Evolutionary conservation across 2,113 vertebrate species (phyloP).

Genomic region (Chinchilla lanigera): DNA sequence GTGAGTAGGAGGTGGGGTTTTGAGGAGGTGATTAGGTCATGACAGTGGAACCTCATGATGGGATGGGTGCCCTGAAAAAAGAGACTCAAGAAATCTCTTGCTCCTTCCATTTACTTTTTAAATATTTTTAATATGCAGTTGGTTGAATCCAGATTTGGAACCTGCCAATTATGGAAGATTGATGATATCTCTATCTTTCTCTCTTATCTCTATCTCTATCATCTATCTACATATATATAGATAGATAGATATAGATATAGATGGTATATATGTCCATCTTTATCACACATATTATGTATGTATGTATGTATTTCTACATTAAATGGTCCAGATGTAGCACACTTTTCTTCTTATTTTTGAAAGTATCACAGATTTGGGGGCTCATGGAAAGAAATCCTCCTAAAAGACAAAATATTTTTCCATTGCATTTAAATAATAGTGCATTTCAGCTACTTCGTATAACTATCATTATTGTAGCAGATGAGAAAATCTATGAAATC

Average conservation of each 20-base stretch:
- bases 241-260: too few species aligned
- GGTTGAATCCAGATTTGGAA: not conserved
- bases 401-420: constrained; percentile 43
- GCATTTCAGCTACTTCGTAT: constrained; percentile 41
- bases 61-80: not conserved
- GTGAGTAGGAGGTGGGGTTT: not conserved
- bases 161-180: not conserved
- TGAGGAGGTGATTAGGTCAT: not conserved
- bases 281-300: too few species aligned
- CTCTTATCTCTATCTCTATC: too few species aligned
- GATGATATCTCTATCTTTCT: not conserved
- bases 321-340: not conserved
- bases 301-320: not conserved
- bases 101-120: not conserved
- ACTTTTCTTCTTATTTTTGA: not conserved
- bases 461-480: constrained; percentile 49
- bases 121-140: not conserved
- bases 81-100: not conserved
- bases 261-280: not conserved
- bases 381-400: not conserved
- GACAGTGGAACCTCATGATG: not conserved
- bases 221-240: not conserved
- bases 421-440: not conserved
- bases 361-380: not conserved
- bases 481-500: constrained; percentile 47